These are phyloP conservation scores for Paedocypris sp. DNA, from an alignment of 2,113 vertebrate species.

Conservation along the genomic window DNA sequence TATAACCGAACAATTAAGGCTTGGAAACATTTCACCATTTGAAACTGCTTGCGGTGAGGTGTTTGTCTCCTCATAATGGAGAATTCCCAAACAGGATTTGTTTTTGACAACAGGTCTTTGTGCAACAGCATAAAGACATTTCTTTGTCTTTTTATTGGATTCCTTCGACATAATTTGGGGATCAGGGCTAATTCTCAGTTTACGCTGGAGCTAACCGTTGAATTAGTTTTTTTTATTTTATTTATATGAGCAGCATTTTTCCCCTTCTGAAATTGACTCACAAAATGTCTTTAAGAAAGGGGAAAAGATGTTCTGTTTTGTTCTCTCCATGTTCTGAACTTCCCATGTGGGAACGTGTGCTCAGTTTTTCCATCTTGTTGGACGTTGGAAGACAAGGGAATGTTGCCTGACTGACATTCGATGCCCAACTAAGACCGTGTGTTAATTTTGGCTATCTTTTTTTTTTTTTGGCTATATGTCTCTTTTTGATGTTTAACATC, in stretches of 20 bases:
- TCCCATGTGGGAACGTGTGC: constrained; percentile 26
- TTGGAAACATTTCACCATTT: not conserved
- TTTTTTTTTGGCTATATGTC: too few species aligned
- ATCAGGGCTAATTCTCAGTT: not conserved
- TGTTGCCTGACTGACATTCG: not conserved
- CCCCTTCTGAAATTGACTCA: not conserved
- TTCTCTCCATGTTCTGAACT: constrained; percentile 1
- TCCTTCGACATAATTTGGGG: not conserved
- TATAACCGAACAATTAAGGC: not conserved
- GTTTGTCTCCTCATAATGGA: not conserved
- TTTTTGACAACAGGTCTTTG: not conserved
- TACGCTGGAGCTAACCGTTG: not conserved
- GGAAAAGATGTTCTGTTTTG: not conserved
- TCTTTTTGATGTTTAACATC: too few species aligned
- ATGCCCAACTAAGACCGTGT: not conserved
- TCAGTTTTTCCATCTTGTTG: constrained; percentile 52
- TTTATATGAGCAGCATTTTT: not conserved
- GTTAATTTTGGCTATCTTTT: not conserved
- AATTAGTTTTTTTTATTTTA: too few species aligned
- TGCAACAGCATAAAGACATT: too few species aligned
- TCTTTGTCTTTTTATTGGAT: not conserved
- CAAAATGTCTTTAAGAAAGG: not conserved
- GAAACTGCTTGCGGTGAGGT: not conserved
- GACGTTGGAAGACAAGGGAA: constrained; percentile 5
- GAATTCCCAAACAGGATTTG: not conserved